Evolutionary conservation across 2,113 vertebrate genomes (phyloP).

Genomic region (Pangasianodon gigas): DNA sequence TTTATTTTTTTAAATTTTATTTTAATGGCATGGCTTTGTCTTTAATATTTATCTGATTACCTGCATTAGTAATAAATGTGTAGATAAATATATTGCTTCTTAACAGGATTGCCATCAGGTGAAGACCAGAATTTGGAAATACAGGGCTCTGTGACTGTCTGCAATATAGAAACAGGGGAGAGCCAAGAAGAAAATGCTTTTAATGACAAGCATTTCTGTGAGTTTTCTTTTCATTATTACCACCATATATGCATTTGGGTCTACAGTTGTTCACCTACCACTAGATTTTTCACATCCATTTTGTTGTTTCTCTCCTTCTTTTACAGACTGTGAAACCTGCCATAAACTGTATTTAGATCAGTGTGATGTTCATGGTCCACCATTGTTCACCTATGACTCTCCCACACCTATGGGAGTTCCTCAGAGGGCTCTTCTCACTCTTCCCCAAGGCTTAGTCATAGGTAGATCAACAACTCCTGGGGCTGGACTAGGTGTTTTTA

Average conservation of each 20-base stretch:
- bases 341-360: conserved; percentile 73
- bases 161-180: conserved; percentile 3
- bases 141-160: conserved; percentile 27
- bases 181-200: conserved; percentile 20
- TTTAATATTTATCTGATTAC: background rate
- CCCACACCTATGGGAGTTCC: conserved; percentile 61
- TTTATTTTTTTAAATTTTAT: background rate
- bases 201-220: conserved; percentile 46
- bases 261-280: background rate
- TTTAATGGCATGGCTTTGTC: background rate
- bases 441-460: conserved; percentile 77
- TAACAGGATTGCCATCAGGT: conserved; percentile 41
- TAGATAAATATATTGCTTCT: background rate
- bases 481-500: conserved; percentile 80
- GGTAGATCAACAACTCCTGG: conserved; percentile 74
- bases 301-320: background rate
- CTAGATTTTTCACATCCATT: background rate
- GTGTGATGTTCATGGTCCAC: conserved; percentile 66
- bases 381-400: conserved; percentile 75
- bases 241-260: background rate
- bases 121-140: conserved; percentile 45
- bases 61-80: background rate
- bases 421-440: conserved; percentile 75
- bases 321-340: conserved; percentile 79
- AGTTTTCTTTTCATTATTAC: conserved; percentile 1